Base-by-base conservation (phyloP, 2,888 invertebrate genomes). In the Hybos culiciformis region DNA sequence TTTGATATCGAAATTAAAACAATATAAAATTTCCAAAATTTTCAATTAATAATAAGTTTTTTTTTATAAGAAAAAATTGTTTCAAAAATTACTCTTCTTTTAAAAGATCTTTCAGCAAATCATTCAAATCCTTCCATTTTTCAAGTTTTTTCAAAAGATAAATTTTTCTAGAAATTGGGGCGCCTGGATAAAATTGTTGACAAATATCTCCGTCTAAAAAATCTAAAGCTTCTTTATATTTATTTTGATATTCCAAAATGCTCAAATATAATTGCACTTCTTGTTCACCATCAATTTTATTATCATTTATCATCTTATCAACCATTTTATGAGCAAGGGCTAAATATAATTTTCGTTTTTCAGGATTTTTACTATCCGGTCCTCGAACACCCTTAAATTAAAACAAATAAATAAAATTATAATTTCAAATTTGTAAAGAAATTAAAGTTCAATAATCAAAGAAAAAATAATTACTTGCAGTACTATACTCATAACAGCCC, bases 401-500 rank as follows among this genome's bases (percentile, higher is more conserved):
- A 14, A 32, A n/a, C 11, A 21, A 6, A 39, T 17, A 34, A 32
- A 42, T 15, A 41, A n/a, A 32, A 37, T 41, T 9, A 42, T 36
- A 26, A 33, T 41, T 12, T n/a, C n/a, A 23, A 24, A 24, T n/a
- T 20, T 38, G 31, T 17, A 12, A 21, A 7, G 4, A 39, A 6
- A 6, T 11, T 15, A 5, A 5, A 17, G 15, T 17, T 14, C 9
- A 18, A 18, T 15, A 14, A 17, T 9, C 4, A 8, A 12, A n/a
- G 18, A 11, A 17, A 8, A 19, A 1, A 15, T 15, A 51, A 50
- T 51, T 55, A 87, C 90, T 76, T 96, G 96, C 71, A 96, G 77
- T 18, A 96, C 82, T 53, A 92, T 79, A 61, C 94, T 94, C 87
- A 96, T 94, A 9, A 97, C 84, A 17, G 90, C 87, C 98, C 97